Evolutionary conservation across 2,888 invertebrate genomes (phyloP).

Genomic region (Orthonevra nobilis): DNA sequence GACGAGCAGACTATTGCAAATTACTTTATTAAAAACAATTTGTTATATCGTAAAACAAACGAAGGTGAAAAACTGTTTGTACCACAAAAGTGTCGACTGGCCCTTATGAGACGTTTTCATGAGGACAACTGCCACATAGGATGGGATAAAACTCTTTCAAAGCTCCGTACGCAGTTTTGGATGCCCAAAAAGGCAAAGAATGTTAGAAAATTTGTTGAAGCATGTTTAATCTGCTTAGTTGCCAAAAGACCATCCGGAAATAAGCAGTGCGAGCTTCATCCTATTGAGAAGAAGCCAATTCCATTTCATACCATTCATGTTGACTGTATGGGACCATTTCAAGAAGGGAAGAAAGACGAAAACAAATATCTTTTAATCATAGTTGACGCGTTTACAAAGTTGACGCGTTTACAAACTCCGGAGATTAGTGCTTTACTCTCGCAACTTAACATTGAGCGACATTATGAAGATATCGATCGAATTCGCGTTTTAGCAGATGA

Average conservation of each 20-base stretch:
- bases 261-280: conserved; percentile 44
- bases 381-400: background rate
- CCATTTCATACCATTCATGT: conserved; percentile 1
- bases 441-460: conserved; percentile 28
- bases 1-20: background rate
- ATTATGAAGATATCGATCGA: conserved; percentile 23
- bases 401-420: conserved; percentile 24
- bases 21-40: background rate
- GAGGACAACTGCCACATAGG: conserved; percentile 64
- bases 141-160: conserved; percentile 56
- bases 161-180: conserved; percentile 51
- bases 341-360: background rate
- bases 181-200: conserved; percentile 55
- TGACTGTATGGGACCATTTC: conserved; percentile 6
- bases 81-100: conserved; percentile 12
- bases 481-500: conserved; percentile 12
- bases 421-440: conserved; percentile 31
- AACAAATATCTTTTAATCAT: background rate
- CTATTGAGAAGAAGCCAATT: background rate
- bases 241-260: conserved; percentile 59
- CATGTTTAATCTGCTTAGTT: conserved; percentile 29
- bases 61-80: conserved; percentile 17
- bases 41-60: conserved; percentile 2
- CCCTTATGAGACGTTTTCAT: conserved; percentile 35
- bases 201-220: conserved; percentile 52